phyloP scores from a whole-genome alignment of 2,113 vertebrate genomes.

The Chionodraco myersi region DNA sequence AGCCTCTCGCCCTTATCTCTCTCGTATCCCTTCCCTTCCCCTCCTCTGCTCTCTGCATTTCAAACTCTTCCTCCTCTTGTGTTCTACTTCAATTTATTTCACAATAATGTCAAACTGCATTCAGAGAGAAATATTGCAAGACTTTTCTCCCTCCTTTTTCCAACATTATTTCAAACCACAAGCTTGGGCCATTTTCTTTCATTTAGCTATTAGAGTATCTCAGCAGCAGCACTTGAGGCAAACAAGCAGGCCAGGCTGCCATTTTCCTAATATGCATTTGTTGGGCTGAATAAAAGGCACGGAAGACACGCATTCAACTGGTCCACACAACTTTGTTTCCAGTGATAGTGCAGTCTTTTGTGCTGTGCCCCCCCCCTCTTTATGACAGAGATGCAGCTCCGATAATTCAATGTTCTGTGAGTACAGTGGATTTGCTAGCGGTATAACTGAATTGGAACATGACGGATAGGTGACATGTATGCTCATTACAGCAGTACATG shows the following conservation, averaged over 20 bases:
- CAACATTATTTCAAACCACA: conserved; percentile 60
- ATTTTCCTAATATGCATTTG: conserved; percentile 66
- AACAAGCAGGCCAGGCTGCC: conserved; percentile 55
- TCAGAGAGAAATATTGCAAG: conserved; percentile 44
- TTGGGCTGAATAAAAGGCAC: conserved; percentile 57
- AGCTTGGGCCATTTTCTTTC: conserved; percentile 65
- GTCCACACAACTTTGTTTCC: conserved; percentile 15
- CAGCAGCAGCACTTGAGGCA: conserved; percentile 62
- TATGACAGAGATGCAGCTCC: conserved; percentile 27
- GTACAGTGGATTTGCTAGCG: conserved; percentile 37
- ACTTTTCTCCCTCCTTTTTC: conserved; percentile 23
- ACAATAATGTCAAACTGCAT: conserved; percentile 70
- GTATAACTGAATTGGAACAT: conserved; percentile 44
- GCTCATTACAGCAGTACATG: conserved; percentile 39
- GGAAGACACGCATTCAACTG: conserved; percentile 54
- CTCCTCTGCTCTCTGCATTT: conserved; percentile 64
- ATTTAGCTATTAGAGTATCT: conserved; percentile 62
- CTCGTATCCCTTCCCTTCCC: conserved; percentile 62
- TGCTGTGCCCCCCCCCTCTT: not conserved
- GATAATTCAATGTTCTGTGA: conserved; percentile 35
- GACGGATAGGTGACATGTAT: conserved; percentile 48
- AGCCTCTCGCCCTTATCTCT: conserved; percentile 72
- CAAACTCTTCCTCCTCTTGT: conserved; percentile 72
- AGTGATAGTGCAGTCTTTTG: not conserved
- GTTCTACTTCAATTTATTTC: conserved; percentile 75